A percentile compares a stretch with the other conserved stretches of the same genome.
These are phyloP conservation scores for Rhincodon typus DNA, from an alignment of 2,797 vertebrate genomes.

Conservation along the genomic window DNA sequence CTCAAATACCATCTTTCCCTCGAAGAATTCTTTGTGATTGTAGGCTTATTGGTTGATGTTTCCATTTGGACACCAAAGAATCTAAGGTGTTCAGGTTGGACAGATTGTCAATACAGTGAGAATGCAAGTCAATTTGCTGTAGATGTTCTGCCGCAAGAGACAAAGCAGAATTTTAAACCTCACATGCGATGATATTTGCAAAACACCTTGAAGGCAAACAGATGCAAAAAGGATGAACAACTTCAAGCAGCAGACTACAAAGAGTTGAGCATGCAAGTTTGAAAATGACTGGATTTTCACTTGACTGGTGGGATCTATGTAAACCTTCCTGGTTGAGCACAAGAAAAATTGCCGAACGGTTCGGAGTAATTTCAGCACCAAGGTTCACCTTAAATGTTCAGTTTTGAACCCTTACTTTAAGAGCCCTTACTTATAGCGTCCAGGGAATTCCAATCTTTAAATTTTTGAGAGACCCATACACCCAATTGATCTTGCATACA, in stretches of 20 bases:
- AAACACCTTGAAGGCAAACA: neutral
- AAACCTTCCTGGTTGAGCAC: neutral
- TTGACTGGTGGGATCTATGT: neutral
- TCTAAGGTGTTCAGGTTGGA: neutral
- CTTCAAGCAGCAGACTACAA: neutral
- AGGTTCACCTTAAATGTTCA: neutral
- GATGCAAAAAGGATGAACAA: neutral
- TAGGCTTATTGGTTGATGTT: neutral
- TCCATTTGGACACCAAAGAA: neutral
- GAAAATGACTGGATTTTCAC: neutral
- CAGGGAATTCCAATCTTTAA: neutral
- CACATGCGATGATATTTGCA: neutral
- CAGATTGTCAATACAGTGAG: slow-evolving; percentile 8
- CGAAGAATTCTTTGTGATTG: neutral
- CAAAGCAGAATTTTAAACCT: neutral
- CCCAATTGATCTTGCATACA: neutral
- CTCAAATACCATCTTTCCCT: neutral
- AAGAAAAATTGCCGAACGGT: neutral
- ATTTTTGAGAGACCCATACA: too few relatives aligned
- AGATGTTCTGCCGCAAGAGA: neutral
- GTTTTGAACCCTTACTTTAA: neutral
- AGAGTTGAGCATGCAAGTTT: neutral
- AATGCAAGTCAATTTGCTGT: neutral
- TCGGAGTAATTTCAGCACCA: neutral
- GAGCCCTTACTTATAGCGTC: neutral